Evolutionary conservation across 2,888 invertebrate species (phyloP), one percentile per base, ranked within the genome.

Genomic region (Automeris io): DNA sequence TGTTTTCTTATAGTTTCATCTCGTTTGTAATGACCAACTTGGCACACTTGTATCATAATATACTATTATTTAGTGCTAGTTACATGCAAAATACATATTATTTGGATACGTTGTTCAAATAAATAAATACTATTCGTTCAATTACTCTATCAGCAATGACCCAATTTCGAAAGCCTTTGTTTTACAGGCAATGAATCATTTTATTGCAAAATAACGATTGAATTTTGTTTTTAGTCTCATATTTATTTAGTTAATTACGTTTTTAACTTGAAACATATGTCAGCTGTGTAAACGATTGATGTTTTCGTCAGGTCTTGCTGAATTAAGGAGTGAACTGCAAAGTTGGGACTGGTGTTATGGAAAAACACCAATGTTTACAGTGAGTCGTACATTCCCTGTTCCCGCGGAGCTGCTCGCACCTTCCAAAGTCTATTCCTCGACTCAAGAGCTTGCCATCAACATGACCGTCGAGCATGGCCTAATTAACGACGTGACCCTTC

Each of bases 261-360:
- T 26, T 24, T 26, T 12, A 13, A 3, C 12, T 26, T 11, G 11
- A 25, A 25, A 6, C 2, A 26, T 26, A 26, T 2, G 12, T 12
- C 12, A 7, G 29, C n/a, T 29, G n/a, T 29, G n/a, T 23, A 37
- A 22, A 29, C 6, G 5, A 9, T 22, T 18, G 11, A 32, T 8
- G n/a, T 42, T 45, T 35, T 18, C 29, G 33, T 37, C 72, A 91
- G 93, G 95, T 57, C 88, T 96, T 18, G 89, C 89, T 6, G 89
- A 92, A 54, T 83, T 95, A 40, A 90, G 90, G 40, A 88, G 89
- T 24, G 90, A 92, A 44, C 90, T 95, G 35, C 74, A 88, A 47
- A 91, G 92, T 18, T 97, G 96, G 95, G 91, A 95, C 41, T 97
- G 97, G 97, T 91, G 92, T 45, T 94, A 89, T 69, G 97, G 96